Conservation (phyloP, 2,113 vertebrate genomes). For the Romanogobio albipinnatus region DNA sequence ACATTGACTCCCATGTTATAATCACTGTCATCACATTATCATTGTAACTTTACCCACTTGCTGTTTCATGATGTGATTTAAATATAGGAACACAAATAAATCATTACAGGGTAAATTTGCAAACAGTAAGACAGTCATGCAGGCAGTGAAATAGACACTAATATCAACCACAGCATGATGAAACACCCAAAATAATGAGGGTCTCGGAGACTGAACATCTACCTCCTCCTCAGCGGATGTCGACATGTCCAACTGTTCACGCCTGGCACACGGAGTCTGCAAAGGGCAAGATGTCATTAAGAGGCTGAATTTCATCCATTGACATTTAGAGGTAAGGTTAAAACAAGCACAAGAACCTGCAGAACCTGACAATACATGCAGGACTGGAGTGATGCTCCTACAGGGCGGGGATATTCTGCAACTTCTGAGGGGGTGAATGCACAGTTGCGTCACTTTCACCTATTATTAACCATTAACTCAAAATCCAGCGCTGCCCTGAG, state of each 20-base stretch:
- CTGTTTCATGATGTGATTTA: not conserved
- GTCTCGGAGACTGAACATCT: not conserved
- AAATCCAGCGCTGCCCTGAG: not conserved
- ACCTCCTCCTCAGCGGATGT: constrained; percentile 22
- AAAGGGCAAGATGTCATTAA: constrained; percentile 44
- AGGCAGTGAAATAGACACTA: constrained; percentile 11
- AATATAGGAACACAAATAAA: constrained; percentile 19
- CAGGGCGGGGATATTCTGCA: not conserved
- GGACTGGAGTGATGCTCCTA: not conserved
- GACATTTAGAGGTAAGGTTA: constrained; percentile 46
- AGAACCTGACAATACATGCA: constrained; percentile 28
- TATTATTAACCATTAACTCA: not conserved
- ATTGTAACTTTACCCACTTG: constrained; percentile 4
- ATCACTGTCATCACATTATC: constrained; percentile 8
- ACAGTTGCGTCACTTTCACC: not conserved
- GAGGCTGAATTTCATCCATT: constrained; percentile 36
- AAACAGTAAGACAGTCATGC: not conserved
- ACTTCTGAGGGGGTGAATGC: not conserved
- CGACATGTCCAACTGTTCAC: constrained; percentile 27
- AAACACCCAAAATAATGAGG: constrained; percentile 51
- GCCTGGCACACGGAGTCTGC: not conserved
- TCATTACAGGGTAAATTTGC: constrained; percentile 33
- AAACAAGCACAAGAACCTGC: constrained; percentile 23
- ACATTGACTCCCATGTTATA: not conserved
- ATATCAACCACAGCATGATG: constrained; percentile 24